These are phyloP conservation scores for Empidonax alnorum DNA, from an alignment of 2,113 vertebrate genomes.

Conservation along the genomic window DNA sequence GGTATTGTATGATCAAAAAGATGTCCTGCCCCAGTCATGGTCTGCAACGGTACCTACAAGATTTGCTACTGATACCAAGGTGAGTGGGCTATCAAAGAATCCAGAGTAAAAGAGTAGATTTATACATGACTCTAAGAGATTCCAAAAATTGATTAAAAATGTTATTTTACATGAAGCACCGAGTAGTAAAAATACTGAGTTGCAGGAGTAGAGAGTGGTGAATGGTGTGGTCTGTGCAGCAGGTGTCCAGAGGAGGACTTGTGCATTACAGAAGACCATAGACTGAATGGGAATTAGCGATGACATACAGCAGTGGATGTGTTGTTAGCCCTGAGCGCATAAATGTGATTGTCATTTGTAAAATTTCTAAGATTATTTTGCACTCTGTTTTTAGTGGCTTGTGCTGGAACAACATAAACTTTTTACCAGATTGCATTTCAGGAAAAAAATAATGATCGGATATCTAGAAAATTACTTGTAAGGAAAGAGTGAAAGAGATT, in stretches of 20 bases:
- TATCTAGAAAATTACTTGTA: not conserved
- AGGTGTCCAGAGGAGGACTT: not conserved
- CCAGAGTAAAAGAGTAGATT: not conserved
- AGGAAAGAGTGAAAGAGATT: not conserved
- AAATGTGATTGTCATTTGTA: not conserved
- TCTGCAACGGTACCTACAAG: not conserved
- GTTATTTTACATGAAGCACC: not conserved
- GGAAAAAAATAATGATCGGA: not conserved
- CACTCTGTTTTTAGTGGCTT: not conserved
- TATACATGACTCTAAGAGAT: not conserved
- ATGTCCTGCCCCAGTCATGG: not conserved
- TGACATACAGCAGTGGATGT: not conserved
- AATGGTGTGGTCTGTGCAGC: not conserved
- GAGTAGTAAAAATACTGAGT: not conserved
- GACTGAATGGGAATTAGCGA: not conserved
- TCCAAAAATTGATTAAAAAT: not conserved
- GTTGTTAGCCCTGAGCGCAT: not conserved
- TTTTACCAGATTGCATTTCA: not conserved
- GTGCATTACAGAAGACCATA: not conserved
- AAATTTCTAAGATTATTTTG: not conserved
- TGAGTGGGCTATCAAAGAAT: not conserved
- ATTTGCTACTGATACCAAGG: not conserved
- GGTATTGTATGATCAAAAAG: not conserved
- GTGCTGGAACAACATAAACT: not conserved
- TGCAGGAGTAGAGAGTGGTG: not conserved